These are phyloP conservation scores for Bradypodion pumilum DNA, from an alignment of 2,797 vertebrate species.

Conservation along the genomic window DNA sequence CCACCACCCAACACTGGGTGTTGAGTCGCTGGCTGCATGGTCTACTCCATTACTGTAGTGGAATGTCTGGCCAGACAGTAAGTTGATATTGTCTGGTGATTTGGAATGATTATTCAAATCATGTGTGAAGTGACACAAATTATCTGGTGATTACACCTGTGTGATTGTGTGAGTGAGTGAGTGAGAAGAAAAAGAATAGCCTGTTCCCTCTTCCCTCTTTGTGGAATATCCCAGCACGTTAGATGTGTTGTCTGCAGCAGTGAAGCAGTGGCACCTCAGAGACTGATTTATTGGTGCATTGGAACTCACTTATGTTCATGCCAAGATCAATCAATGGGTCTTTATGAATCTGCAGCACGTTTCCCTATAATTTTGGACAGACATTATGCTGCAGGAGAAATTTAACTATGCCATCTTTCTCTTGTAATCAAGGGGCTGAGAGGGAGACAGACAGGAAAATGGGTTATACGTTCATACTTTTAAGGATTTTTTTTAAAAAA, in stretches of 20 bases:
- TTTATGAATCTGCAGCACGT: not conserved
- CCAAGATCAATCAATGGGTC: not conserved
- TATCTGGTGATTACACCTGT: too few relatives aligned
- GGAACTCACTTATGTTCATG: constrained; percentile 6
- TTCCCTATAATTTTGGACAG: not conserved
- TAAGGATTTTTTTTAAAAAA: not conserved
- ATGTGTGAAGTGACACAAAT: not conserved
- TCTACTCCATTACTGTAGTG: too few relatives aligned
- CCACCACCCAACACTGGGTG: too few relatives aligned
- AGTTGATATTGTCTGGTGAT: too few relatives aligned
- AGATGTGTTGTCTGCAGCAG: not conserved
- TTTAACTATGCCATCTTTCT: not conserved
- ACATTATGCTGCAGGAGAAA: not conserved
- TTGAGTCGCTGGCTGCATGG: too few relatives aligned
- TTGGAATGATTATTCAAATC: not conserved
- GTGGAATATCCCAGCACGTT: not conserved
- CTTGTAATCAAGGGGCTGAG: constrained; percentile 13
- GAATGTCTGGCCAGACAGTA: too few relatives aligned
- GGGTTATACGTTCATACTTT: not conserved
- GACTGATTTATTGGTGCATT: constrained; percentile 15
- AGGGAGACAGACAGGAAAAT: not conserved
- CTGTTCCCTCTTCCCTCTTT: not conserved
- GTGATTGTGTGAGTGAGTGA: not conserved
- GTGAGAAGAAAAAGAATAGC: not conserved
- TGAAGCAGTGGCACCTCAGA: not conserved